Conservation (phyloP, 2,113 vertebrate species). For the Oxygymnocypris stewartii region DNA sequence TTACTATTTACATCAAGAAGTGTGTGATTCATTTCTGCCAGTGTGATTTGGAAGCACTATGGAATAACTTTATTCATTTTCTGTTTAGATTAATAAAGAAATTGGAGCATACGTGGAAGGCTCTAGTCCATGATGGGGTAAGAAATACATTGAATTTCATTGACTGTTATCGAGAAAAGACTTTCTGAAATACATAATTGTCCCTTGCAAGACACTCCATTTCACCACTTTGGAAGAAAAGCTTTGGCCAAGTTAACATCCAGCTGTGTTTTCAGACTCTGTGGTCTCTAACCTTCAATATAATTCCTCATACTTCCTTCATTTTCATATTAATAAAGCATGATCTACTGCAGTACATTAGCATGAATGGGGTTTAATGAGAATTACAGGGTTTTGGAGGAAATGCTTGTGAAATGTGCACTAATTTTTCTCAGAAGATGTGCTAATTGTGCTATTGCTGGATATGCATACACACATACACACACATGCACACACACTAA, state of each 20-base stretch:
- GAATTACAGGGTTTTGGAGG: constrained; percentile 17
- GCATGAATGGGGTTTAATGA: constrained; percentile 9
- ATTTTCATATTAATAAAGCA: constrained; percentile 53
- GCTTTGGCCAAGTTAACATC: constrained; percentile 18
- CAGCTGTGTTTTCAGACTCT: constrained; percentile 16
- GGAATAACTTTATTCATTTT: constrained; percentile 19
- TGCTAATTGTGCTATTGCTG: not conserved
- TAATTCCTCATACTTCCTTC: constrained; percentile 35
- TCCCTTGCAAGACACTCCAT: not conserved
- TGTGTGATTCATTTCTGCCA: constrained; percentile 10
- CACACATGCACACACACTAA: not conserved
- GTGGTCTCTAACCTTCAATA: constrained; percentile 33
- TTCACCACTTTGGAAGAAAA: constrained; percentile 24
- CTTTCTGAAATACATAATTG: not conserved
- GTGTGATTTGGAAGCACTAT: not conserved
- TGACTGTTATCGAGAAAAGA: not conserved
- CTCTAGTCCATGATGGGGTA: constrained; percentile 95
- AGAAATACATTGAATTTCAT: constrained; percentile 62
- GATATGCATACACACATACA: not conserved
- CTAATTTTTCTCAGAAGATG: not conserved
- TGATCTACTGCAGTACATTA: not conserved
- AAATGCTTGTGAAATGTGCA: constrained; percentile 6
- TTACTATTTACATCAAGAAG: not conserved
- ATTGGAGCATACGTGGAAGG: constrained; percentile 97
- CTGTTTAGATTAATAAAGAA: constrained; percentile 93